These are phyloP conservation scores for Melanotaenia parkinsoni DNA, from an alignment of 2,797 vertebrate genomes.

Conservation along the genomic window DNA sequence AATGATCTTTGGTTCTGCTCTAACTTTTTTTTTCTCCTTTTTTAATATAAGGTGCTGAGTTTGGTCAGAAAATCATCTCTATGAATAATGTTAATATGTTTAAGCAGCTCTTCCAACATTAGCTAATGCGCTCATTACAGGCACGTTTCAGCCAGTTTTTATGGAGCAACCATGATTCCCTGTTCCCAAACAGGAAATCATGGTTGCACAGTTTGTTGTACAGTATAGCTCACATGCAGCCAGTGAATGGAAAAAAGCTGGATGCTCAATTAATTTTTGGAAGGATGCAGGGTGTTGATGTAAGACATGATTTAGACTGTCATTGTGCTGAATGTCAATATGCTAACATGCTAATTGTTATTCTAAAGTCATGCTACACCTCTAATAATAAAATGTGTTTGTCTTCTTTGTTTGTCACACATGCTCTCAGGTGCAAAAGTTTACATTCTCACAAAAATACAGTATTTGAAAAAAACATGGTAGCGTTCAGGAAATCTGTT, in stretches of 20 bases:
- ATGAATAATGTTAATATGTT: conserved; percentile 24
- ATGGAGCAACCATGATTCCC: too few species aligned
- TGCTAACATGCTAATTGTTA: neutral
- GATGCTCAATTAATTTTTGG: conserved; percentile 7
- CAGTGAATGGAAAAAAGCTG: neutral
- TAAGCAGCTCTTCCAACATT: conserved; percentile 1
- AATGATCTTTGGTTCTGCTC: neutral
- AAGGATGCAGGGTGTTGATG: neutral
- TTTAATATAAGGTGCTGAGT: neutral
- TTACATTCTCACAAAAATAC: neutral
- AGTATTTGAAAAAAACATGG: neutral
- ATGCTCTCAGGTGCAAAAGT: neutral
- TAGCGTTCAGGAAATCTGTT: too few species aligned
- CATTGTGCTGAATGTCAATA: neutral
- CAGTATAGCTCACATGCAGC: too few species aligned
- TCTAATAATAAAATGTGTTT: neutral
- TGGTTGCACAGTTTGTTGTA: neutral
- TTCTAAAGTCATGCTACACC: neutral
- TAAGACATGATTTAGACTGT: neutral
- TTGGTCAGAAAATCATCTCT: conserved; percentile 10
- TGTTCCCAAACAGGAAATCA: too few species aligned
- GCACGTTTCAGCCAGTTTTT: too few species aligned
- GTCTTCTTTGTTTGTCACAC: neutral
- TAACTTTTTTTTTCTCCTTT: neutral
- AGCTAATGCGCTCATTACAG: neutral